Evolutionary conservation across 2,113 vertebrate genomes (phyloP).

Genomic region (Vulpes vulpes): DNA sequence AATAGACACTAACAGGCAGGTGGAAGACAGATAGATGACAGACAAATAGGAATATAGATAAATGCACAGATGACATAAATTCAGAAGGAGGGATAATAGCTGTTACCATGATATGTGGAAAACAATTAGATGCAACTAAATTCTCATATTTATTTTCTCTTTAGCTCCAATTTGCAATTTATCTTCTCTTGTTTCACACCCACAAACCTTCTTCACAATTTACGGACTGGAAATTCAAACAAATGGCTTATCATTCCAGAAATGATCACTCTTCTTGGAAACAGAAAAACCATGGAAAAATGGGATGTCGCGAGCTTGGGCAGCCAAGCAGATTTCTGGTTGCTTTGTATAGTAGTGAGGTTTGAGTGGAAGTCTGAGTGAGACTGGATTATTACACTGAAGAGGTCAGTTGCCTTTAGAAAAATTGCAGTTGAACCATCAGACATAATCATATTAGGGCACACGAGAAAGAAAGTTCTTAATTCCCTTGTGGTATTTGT

Average conservation of each 20-base stretch:
- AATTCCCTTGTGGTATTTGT: not conserved
- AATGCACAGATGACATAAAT: conserved; percentile 83
- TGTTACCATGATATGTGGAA: conserved; percentile 85
- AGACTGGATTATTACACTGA: conserved; percentile 29
- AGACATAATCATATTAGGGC: not conserved
- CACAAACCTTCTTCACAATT: conserved; percentile 80
- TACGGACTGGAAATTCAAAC: conserved; percentile 82
- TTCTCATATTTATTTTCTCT: conserved; percentile 85
- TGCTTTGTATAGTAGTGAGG: conserved; percentile 75
- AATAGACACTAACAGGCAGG: conserved; percentile 86
- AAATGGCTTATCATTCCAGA: conserved; percentile 76
- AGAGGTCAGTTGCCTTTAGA: conserved; percentile 26
- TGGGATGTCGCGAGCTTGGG: conserved; percentile 50
- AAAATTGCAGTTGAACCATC: conserved; percentile 16
- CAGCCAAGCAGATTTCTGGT: conserved; percentile 38
- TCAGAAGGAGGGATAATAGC: conserved; percentile 84
- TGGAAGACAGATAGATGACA: conserved; percentile 87
- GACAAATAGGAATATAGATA: conserved; percentile 86
- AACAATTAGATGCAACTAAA: conserved; percentile 86
- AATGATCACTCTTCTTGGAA: conserved; percentile 77
- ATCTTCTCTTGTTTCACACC: conserved; percentile 84
- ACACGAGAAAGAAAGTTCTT: conserved; percentile 50
- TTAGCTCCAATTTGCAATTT: conserved; percentile 85
- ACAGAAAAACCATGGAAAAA: conserved; percentile 65
- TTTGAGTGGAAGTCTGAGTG: conserved; percentile 62